phyloP scores from a whole-genome alignment of 2,113 vertebrate genomes.

The Danionella cerebrum region DNA sequence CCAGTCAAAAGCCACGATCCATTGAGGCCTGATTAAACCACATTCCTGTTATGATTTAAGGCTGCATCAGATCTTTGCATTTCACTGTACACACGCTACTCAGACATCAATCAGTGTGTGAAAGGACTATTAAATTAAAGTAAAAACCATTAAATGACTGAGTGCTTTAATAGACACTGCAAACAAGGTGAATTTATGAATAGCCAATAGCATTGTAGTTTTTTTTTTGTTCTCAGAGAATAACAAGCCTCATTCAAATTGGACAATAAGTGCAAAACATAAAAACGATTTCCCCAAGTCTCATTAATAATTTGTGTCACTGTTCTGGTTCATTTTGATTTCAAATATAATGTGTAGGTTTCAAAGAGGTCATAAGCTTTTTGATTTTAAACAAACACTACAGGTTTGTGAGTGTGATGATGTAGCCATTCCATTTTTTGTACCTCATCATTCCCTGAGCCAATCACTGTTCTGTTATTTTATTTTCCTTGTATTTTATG shows the following conservation, averaged over 20 bases:
- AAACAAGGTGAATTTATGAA: neutral
- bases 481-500: too few relatives aligned
- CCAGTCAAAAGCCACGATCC: neutral
- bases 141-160: neutral
- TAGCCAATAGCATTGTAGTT: neutral
- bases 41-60: constrained; percentile 7
- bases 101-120: neutral
- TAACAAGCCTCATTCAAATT: neutral
- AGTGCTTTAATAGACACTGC: neutral
- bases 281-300: too few relatives aligned
- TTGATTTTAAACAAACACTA: too few relatives aligned
- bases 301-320: too few relatives aligned
- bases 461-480: too few relatives aligned
- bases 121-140: neutral
- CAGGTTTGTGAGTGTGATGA: too few relatives aligned
- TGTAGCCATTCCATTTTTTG: too few relatives aligned
- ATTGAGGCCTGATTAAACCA: neutral
- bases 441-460: too few relatives aligned
- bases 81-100: neutral
- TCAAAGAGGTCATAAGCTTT: too few relatives aligned
- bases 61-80: neutral
- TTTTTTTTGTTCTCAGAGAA: neutral
- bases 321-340: too few relatives aligned
- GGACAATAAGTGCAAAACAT: too few relatives aligned
- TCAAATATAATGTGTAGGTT: too few relatives aligned